phyloP scores from a whole-genome alignment of 2,888 invertebrate species.

The Erebia palarica region DNA sequence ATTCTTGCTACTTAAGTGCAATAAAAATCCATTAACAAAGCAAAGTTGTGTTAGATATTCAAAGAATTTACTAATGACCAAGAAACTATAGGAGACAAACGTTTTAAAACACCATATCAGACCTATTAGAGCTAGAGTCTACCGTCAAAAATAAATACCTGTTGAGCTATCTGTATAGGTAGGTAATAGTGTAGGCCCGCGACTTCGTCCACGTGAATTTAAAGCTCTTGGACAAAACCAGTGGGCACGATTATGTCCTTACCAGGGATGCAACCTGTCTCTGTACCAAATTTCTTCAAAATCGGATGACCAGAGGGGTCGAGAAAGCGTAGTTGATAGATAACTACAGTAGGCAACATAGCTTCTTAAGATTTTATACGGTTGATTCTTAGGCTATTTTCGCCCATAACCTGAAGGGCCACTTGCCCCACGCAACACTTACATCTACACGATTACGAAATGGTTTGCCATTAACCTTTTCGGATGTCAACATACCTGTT shows the following conservation, averaged over 20 bases:
- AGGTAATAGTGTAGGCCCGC: too few relatives aligned
- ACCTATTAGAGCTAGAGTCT: slow-evolving; percentile 10
- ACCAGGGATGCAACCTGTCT: too few relatives aligned
- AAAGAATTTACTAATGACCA: slow-evolving; percentile 28
- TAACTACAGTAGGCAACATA: neutral
- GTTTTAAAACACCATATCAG: slow-evolving; percentile 25
- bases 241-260: too few relatives aligned
- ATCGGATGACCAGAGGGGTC: too few relatives aligned
- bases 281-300: too few relatives aligned
- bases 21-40: neutral
- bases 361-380: neutral
- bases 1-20: neutral
- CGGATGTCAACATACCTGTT: slow-evolving; percentile 17
- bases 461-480: slow-evolving; percentile 27
- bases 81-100: slow-evolving; percentile 12
- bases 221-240: too few relatives aligned
- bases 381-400: slow-evolving; percentile 13
- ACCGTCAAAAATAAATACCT: neutral
- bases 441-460: slow-evolving; percentile 31
- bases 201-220: too few relatives aligned
- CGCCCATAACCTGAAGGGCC: slow-evolving; percentile 35
- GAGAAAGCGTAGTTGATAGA: too few relatives aligned
- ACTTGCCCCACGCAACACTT: slow-evolving; percentile 35
- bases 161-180: too few relatives aligned
- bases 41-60: slow-evolving; percentile 4